Base-by-base conservation (phyloP, 2,888 invertebrate genomes). In the Neuroscelio doddi region DNA sequence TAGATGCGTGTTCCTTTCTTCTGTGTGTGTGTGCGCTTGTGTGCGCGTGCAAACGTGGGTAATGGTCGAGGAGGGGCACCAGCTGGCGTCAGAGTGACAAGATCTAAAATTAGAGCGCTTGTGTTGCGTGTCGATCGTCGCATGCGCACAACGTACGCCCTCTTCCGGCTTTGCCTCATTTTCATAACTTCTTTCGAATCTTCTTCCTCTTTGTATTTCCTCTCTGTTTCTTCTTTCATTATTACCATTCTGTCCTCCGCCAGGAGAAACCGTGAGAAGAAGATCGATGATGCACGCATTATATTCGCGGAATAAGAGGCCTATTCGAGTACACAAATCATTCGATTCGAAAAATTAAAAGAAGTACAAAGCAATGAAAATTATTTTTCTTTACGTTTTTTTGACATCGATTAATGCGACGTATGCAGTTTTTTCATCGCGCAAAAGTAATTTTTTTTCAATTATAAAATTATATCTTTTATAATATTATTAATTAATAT, bases 111-210 rank as follows among this genome's bases (percentile, higher is more conserved):
- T 83, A 82, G 82, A 81, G 82, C 76, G 77, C 66, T 68, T 71
- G 78, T 72, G 70, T 82, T 83, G 83, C 83, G 83, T 83, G 83
- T 80, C 81, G 81, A 82, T 82, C 79, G 82, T 82, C 81, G 81
- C 81, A 82, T 81, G 79, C 79, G 77, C 78, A 78, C 80, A 80
- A 81, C 78, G 68, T 78, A 77, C 83, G 82, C 83, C 82, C 81
- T 75, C 76, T 83, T 83, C 82, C 83, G 82, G 83, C 77, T 81
- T 81, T 78, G 71, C 76, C 80, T 82, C 79, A 80, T 83, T 81
- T 82, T 80, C 79, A 80, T 77, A 82, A 81, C 79, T 79, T 81
- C 78, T 80, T 80, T 80, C 78, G 73, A 80, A 80, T 79, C 77
- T 72, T 69, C 68, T 67, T 57, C 42, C 50, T 64, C 49, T 44